Percentiles rank a stretch among this genome's conserved stretches.
Evolutionary conservation across 2,797 vertebrate species (phyloP).

Genomic region (Manis pentadactyla): DNA sequence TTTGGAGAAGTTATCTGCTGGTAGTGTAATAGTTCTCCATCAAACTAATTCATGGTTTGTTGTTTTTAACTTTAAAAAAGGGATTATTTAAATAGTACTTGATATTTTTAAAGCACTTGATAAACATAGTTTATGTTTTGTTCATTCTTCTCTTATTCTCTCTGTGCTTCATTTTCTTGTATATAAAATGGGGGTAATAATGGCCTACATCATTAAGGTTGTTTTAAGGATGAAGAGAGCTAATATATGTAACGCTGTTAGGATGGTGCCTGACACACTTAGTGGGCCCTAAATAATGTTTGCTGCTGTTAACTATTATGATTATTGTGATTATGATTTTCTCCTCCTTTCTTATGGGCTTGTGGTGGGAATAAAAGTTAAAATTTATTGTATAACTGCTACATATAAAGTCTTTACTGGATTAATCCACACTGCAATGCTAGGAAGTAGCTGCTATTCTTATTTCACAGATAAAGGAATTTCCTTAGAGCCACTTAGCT

Average conservation of each 20-base stretch:
- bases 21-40: not conserved
- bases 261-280: not conserved
- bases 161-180: slow-evolving; percentile 43
- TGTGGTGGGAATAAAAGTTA: slow-evolving; percentile 12
- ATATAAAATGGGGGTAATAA: slow-evolving; percentile 7
- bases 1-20: slow-evolving; percentile 25
- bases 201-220: not conserved
- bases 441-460: not conserved
- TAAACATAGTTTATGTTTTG: slow-evolving; percentile 13
- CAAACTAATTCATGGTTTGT: not conserved
- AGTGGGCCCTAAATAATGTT: not conserved
- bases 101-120: slow-evolving; percentile 25
- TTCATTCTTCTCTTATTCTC: not conserved
- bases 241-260: not conserved
- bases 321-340: slow-evolving; percentile 10
- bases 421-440: not conserved
- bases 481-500: slow-evolving; percentile 9
- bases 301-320: not conserved
- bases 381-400: not conserved
- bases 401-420: not conserved
- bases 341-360: not conserved
- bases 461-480: slow-evolving; percentile 22
- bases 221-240: slow-evolving; percentile 36
- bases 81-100: slow-evolving; percentile 2
- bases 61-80: slow-evolving; percentile 50